These are phyloP conservation scores for Elmis aenea DNA, from an alignment of 2,888 invertebrate species.

Conservation along the genomic window DNA sequence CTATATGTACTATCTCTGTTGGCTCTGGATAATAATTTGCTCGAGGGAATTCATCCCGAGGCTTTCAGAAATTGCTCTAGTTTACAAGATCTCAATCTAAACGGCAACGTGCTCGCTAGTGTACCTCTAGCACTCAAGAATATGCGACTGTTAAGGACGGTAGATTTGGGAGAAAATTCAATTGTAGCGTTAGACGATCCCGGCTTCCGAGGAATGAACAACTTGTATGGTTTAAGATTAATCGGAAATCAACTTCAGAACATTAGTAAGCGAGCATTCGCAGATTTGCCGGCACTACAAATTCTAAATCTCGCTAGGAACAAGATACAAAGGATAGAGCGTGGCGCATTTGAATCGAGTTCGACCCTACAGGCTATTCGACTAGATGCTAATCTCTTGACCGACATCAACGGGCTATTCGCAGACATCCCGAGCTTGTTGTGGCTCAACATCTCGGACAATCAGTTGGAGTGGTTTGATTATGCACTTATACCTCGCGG, in stretches of 20 bases:
- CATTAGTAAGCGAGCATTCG: constrained; percentile 73
- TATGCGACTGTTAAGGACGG: constrained; percentile 78
- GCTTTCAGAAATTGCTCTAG: constrained; percentile 89
- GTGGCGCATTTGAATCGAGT: constrained; percentile 75
- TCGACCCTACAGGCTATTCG: constrained; percentile 79
- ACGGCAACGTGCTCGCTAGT: constrained; percentile 76
- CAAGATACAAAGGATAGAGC: constrained; percentile 70
- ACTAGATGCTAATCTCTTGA: constrained; percentile 78
- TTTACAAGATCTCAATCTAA: constrained; percentile 84
- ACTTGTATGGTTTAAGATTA: constrained; percentile 80
- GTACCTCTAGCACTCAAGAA: constrained; percentile 79
- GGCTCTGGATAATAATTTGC: constrained; percentile 79
- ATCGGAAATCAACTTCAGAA: constrained; percentile 84
- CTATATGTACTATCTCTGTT: constrained; percentile 80
- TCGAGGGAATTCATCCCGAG: constrained; percentile 79
- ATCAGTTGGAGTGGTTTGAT: constrained; percentile 84
- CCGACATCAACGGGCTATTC: constrained; percentile 78
- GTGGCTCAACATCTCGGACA: constrained; percentile 89
- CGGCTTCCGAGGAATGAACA: constrained; percentile 77
- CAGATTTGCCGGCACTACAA: constrained; percentile 74
- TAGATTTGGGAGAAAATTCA: constrained; percentile 88
- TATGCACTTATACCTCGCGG: constrained; percentile 77
- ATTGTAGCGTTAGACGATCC: constrained; percentile 76
- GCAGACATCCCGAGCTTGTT: constrained; percentile 75
- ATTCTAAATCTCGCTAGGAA: constrained; percentile 86